These are phyloP conservation scores for Muscidifurax raptorellus DNA, from an alignment of 1,140 invertebrate genomes.

Conservation along the genomic window DNA sequence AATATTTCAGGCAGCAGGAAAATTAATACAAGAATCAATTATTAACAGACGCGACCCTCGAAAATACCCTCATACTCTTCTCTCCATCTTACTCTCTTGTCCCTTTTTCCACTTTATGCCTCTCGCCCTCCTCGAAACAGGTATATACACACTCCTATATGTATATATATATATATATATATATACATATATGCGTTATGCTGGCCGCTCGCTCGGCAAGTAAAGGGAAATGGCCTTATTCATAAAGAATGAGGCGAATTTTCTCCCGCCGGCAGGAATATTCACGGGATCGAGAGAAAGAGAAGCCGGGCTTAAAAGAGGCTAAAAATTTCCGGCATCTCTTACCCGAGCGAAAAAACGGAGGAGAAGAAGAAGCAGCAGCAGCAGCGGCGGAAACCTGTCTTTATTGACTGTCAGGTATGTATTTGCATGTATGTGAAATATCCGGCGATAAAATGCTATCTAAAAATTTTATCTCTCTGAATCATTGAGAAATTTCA, in stretches of 20 bases:
- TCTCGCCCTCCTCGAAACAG: slow-evolving; percentile 10
- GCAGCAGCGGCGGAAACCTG: not conserved
- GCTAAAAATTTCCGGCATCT: slow-evolving; percentile 45
- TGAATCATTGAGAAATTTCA: not conserved
- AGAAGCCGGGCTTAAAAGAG: slow-evolving; percentile 14
- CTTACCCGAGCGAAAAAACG: not conserved
- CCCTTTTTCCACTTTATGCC: slow-evolving; percentile 47
- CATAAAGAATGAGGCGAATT: slow-evolving; percentile 53
- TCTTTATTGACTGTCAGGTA: not conserved
- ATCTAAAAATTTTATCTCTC: not conserved
- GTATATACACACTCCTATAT: not conserved
- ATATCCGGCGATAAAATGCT: not conserved
- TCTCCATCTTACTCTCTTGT: not conserved
- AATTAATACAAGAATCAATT: slow-evolving; percentile 54
- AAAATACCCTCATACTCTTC: slow-evolving; percentile 23
- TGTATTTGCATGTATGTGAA: slow-evolving; percentile 11
- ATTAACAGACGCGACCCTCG: slow-evolving; percentile 42
- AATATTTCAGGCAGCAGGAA: slow-evolving; percentile 32
- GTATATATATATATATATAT: not conserved
- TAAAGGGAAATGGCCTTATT: slow-evolving; percentile 51
- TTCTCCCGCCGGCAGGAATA: slow-evolving; percentile 31
- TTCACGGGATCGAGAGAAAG: slow-evolving; percentile 21
- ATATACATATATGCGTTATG: not conserved
- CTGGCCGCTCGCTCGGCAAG: not conserved
- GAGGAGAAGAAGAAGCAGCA: slow-evolving; percentile 8